These are phyloP conservation scores for Pogonomyrmex californicus DNA, from an alignment of 1,140 invertebrate species.

Conservation along the genomic window DNA sequence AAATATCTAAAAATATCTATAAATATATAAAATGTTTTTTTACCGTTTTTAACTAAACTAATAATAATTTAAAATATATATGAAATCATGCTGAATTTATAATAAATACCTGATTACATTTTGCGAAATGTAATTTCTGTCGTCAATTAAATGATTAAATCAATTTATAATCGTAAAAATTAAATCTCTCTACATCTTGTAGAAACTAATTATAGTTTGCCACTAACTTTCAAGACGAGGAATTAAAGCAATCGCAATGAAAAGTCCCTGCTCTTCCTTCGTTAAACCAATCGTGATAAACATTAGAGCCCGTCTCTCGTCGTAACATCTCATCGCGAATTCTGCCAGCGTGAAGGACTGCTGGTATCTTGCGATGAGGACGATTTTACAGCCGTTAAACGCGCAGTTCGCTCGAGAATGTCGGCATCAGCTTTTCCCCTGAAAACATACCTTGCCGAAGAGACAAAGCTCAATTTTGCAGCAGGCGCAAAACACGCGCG, in stretches of 20 bases:
- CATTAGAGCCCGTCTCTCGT: slow-evolving; percentile 35
- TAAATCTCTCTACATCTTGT: background rate
- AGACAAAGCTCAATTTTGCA: slow-evolving; percentile 68
- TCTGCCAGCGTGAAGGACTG: slow-evolving; percentile 4
- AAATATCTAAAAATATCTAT: background rate
- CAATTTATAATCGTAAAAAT: background rate
- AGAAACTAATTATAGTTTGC: background rate
- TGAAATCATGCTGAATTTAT: background rate
- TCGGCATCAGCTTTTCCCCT: slow-evolving; percentile 2
- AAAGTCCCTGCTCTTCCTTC: background rate
- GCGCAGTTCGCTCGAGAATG: slow-evolving; percentile 61
- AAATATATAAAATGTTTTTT: too few relatives aligned
- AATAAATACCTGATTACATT: background rate
- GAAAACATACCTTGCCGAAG: slow-evolving; percentile 26
- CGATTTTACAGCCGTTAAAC: slow-evolving; percentile 78
- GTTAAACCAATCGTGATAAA: slow-evolving; percentile 53
- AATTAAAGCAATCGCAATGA: slow-evolving; percentile 25
- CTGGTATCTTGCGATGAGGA: slow-evolving; percentile 25
- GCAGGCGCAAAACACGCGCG: slow-evolving; percentile 4
- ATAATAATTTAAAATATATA: background rate
- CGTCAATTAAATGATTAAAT: background rate
- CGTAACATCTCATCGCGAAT: slow-evolving; percentile 21
- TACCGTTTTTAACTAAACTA: background rate
- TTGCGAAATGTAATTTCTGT: background rate
- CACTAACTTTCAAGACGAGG: background rate